Evolutionary conservation across 2,888 invertebrate species (phyloP).

Genomic region (Epinotia nisella): DNA sequence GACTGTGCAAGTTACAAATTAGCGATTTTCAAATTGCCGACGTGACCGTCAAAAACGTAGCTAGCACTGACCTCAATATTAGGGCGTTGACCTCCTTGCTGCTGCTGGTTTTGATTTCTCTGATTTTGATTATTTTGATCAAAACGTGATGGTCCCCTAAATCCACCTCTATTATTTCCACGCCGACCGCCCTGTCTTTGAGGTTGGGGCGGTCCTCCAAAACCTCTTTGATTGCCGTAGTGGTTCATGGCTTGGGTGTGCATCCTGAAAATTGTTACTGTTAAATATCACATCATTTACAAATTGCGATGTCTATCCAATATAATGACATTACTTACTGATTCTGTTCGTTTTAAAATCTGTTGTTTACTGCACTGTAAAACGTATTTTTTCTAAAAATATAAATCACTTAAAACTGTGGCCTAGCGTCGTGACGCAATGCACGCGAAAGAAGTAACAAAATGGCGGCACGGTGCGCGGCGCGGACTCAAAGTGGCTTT

Average conservation of each 20-base stretch:
- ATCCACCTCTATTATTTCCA: constrained; percentile 68
- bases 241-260: constrained; percentile 80
- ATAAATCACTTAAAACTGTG: constrained; percentile 7
- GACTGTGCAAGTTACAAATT: neutral
- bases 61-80: constrained; percentile 65
- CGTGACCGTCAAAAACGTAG: constrained; percentile 28
- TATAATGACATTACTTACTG: constrained; percentile 20
- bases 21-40: neutral
- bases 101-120: constrained; percentile 65
- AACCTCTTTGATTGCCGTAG: constrained; percentile 76
- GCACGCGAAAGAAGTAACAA: constrained; percentile 38
- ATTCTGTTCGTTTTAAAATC: constrained; percentile 8
- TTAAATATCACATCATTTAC: constrained; percentile 1
- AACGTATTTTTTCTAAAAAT: constrained; percentile 12
- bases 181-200: constrained; percentile 76
- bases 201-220: constrained; percentile 79
- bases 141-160: constrained; percentile 75
- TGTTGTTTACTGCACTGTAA: neutral
- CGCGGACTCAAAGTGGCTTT: neutral
- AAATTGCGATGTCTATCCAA: neutral
- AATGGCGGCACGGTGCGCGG: constrained; percentile 24
- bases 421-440: constrained; percentile 39
- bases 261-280: constrained; percentile 53
- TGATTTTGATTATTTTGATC: constrained; percentile 61
- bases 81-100: constrained; percentile 78